Base-by-base conservation (phyloP, 2,888 invertebrate genomes). In the Acronicta aceris region DNA sequence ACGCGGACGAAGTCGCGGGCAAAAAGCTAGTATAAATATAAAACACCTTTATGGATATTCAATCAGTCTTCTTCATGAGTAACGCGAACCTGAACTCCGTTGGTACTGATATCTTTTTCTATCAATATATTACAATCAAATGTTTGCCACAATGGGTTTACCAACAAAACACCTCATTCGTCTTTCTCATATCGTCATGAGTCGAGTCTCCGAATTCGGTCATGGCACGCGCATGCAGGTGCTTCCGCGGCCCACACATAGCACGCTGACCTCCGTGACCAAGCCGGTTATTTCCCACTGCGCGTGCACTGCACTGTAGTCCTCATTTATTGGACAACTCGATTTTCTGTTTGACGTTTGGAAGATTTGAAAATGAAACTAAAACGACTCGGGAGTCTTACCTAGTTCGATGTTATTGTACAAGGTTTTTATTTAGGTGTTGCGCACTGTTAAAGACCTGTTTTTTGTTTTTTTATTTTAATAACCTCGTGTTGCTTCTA, bases 161-260 rank as follows among this genome's bases (percentile, higher is more conserved):
- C 53, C 42, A 50, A 66, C 59, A 59, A 59, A 65, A 36, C 27
- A 51, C 33, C 40, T 38, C 17, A 46, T 27, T 21, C 13, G 56
- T 45, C 46, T 69, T 48, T 42, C 49, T n/a, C 53, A 49, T 65
- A 51, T 49, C 36, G 13, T 54, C 30, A 42, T 46, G 46, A 46
- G 60, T 30, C 53, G 38, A 53, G 54, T 59, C 55, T 71, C 75
- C 69, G 36, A 58, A 68, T 81, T 74, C 69, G 81, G 76, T 60
- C 74, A 76, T 66, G 86, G 85, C 84, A 85, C 83, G 86, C 81
- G 81, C 78, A 79, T 76, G 67, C 86, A 85, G 86, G 85, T 81
- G 86, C 87, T 90, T 91, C 90, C 89, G 87, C 77, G 82, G 72
- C 78, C 78, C 74, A 77, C 80, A 72, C 71, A 65, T 67, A 72